phyloP scores from a whole-genome alignment of 2,113 vertebrate species.

The Rhodinocichla rosea region DNA sequence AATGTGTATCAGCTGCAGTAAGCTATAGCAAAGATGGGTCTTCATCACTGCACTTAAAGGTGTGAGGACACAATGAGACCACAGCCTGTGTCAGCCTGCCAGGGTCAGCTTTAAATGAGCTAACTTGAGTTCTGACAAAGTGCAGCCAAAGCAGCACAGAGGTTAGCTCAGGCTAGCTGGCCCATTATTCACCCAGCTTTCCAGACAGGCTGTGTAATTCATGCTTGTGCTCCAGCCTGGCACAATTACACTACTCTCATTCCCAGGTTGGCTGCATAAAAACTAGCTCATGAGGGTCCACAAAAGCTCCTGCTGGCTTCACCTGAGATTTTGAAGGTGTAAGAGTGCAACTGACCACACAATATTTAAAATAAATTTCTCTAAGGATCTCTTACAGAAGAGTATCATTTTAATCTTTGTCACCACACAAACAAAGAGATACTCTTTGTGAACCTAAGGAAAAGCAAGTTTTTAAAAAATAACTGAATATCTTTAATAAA shows the following conservation, averaged over 20 bases:
- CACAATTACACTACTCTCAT: background rate
- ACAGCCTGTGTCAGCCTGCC: rapidly evolving
- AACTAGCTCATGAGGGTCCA: background rate
- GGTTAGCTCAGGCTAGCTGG: conserved; percentile 20
- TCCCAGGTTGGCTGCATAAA: background rate
- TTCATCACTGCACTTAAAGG: background rate
- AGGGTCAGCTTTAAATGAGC: background rate
- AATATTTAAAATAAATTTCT: background rate
- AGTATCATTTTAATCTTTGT: background rate
- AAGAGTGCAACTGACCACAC: background rate
- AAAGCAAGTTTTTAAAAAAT: background rate
- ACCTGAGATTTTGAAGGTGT: background rate
- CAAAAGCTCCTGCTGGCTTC: background rate
- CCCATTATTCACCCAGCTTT: background rate
- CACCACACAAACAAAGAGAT: background rate
- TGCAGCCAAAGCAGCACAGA: background rate
- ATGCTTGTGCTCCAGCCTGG: background rate
- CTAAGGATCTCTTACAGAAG: background rate
- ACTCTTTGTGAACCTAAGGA: background rate
- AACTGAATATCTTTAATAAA: background rate
- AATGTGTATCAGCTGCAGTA: background rate
- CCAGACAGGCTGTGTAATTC: conserved; percentile 6
- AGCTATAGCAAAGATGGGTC: background rate
- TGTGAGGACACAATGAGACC: background rate
- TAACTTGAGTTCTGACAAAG: background rate